Conservation (phyloP, 2,888 invertebrate species). For the Coecobrya sp. region DNA sequence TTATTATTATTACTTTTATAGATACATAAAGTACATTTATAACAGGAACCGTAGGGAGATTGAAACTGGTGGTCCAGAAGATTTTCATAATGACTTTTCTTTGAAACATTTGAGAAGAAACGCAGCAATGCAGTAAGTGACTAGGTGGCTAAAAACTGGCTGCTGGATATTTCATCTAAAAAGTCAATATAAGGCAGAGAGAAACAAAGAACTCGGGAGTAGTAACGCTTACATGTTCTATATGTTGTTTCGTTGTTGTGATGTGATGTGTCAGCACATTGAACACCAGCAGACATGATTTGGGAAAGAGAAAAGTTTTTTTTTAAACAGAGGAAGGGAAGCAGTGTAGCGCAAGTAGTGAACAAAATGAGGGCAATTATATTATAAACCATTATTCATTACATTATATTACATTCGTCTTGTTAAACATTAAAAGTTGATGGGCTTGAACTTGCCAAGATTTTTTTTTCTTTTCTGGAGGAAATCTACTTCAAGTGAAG, state of each 20-base stretch:
- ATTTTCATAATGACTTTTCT: conserved; percentile 78
- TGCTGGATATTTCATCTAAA: conserved; percentile 38
- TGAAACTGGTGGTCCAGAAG: conserved; percentile 72
- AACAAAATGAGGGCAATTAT: conserved; percentile 54
- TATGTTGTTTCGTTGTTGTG: conserved; percentile 53
- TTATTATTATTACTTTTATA: not conserved
- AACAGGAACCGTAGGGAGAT: conserved; percentile 73
- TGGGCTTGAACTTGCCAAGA: not conserved
- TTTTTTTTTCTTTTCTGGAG: not conserved
- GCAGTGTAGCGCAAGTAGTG: not conserved
- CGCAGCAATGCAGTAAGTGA: not conserved
- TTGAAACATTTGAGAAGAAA: conserved; percentile 26
- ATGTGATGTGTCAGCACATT: conserved; percentile 71
- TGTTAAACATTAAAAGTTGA: conserved; percentile 1
- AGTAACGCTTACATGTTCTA: not conserved
- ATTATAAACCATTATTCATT: conserved; percentile 54
- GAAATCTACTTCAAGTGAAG: not conserved
- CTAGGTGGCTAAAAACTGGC: not conserved
- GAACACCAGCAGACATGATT: conserved; percentile 61
- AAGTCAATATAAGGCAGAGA: conserved; percentile 56
- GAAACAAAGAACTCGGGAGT: not conserved
- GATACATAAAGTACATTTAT: conserved; percentile 1
- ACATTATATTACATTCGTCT: conserved; percentile 24
- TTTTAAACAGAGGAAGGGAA: conserved; percentile 22
- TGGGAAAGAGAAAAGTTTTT: conserved; percentile 31